Evolutionary conservation across 2,113 vertebrate genomes (phyloP), one percentile per base, ranked within the genome.

Genomic region (Kryptolebias marmoratus): DNA sequence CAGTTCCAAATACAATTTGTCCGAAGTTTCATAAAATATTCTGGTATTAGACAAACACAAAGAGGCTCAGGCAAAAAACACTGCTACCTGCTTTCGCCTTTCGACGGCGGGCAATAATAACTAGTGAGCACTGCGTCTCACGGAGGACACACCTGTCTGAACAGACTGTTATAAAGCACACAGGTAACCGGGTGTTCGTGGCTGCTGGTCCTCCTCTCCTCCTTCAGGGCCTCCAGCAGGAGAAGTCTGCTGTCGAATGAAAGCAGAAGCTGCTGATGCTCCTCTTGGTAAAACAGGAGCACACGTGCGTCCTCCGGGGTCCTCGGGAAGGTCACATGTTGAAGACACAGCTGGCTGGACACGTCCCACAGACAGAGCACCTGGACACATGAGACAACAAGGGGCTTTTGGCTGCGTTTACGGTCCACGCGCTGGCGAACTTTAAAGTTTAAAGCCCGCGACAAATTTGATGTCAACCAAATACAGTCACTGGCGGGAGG

Each of bases 121-220:
- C 6, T 5, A 55, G 53, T 22, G 12, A 30, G 53, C 12, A 14
- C 30, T 22, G 39, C 39, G 32, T 42, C 8, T 12, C 2, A 55
- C n/a, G 30, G 11, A 10, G 6, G 8, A n/a, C 32, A 44, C 50
- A 93, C 91, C 93, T 95, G 93, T 79, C 90, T 92, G 71, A 90
- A 83, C 54, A 87, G 53, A 0, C 44, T 89, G 69, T 81, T 93
- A 53, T 93, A 93, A 57, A 94, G 88, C 30, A 95, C 90, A 67
- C 93, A 94, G 0, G 89, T 94, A 73, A 94, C 90, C 0, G 90
- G 82, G 52, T 87, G 91, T 49, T 90, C 36, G 0, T 94, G 92
- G 81, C 94, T 95, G 85, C 83, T 91, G 73, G 52, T 83, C 64
- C 67, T 93, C 22, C 75, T 50, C 18, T 80, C 61, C 64, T 91